Conservation (phyloP, 2,113 vertebrate genomes). For the Ochotona princeps region DNA sequence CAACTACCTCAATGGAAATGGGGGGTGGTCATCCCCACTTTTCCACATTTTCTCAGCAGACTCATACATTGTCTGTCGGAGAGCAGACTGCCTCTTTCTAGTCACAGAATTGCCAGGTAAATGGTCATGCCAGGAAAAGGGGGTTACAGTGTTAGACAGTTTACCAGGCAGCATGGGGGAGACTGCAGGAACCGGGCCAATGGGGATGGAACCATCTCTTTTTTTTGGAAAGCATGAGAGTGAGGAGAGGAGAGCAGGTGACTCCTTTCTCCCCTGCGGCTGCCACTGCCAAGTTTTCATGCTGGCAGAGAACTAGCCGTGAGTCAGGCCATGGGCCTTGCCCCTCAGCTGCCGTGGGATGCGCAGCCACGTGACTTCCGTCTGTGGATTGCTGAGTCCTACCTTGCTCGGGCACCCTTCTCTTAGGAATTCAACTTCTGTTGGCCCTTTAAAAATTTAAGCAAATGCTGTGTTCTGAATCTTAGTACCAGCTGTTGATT, state of each 20-base stretch:
- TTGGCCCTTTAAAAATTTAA: conserved; percentile 31
- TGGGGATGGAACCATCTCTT: background rate
- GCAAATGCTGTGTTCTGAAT: conserved; percentile 41
- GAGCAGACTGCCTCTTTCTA: conserved; percentile 78
- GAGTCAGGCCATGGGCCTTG: background rate
- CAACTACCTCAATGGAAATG: conserved; percentile 97
- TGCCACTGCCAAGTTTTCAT: background rate
- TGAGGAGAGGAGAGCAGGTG: background rate
- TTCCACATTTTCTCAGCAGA: conserved; percentile 84
- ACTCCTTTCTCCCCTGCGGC: no score
- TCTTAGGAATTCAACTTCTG: conserved; percentile 29
- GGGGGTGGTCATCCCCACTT: conserved; percentile 87
- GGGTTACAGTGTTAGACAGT: conserved; percentile 1
- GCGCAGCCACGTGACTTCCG: conserved; percentile 27
- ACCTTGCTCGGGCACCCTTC: background rate
- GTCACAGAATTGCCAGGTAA: conserved; percentile 63
- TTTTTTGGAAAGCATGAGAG: conserved; percentile 1
- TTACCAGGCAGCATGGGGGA: background rate
- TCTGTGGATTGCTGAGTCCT: background rate
- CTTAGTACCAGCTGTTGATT: conserved; percentile 44
- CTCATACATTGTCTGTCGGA: conserved; percentile 70
- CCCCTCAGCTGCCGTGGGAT: background rate
- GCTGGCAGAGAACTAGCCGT: background rate
- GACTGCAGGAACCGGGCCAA: background rate
- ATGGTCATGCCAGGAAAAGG: conserved; percentile 40